Percentiles rank a stretch among this genome's conserved stretches.
These are phyloP conservation scores for Liodrosophila aerea DNA, from an alignment of 2,888 invertebrate species.

Conservation along the genomic window DNA sequence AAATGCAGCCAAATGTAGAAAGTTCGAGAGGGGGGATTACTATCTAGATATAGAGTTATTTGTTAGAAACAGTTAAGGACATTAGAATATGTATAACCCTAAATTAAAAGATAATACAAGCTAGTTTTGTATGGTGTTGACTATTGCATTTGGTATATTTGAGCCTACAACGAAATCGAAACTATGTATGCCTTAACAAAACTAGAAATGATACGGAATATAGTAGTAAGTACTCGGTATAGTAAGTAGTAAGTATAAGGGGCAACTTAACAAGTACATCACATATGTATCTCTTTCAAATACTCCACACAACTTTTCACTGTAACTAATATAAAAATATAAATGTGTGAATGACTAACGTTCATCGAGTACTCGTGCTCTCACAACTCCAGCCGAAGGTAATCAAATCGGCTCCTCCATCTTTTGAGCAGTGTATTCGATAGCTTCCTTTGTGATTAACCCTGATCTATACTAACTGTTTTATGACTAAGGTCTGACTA, in stretches of 20 bases:
- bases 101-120: too few relatives aligned
- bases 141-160: slow-evolving; percentile 25
- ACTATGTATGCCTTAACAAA: background rate
- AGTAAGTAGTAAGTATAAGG: too few relatives aligned
- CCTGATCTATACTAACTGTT: too few relatives aligned
- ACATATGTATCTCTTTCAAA: background rate
- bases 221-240: background rate
- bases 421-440: too few relatives aligned
- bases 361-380: too few relatives aligned
- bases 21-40: background rate
- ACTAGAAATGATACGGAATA: background rate
- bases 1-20: slow-evolving; percentile 25
- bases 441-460: too few relatives aligned
- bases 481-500: too few relatives aligned
- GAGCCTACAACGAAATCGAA: slow-evolving; percentile 18
- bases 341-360: too few relatives aligned
- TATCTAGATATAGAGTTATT: background rate
- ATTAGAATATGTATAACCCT: too few relatives aligned
- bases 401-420: too few relatives aligned
- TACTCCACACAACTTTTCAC: background rate
- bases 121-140: slow-evolving; percentile 1
- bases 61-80: background rate
- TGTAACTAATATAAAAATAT: background rate
- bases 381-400: too few relatives aligned
- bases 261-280: too few relatives aligned